Conservation (phyloP, 1,140 invertebrate species). For the Frieseomelitta varia region DNA sequence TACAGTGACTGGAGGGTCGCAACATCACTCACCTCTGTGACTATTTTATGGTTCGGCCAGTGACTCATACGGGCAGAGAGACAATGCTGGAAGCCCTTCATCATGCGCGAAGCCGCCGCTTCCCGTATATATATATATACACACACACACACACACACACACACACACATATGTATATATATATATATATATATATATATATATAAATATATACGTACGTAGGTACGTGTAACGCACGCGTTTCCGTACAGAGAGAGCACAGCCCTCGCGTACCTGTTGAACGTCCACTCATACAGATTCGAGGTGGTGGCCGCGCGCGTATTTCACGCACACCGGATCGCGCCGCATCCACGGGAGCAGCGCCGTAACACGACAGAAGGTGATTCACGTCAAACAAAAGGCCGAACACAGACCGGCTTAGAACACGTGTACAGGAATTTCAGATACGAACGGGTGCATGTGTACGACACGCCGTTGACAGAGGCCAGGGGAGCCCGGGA, state of each 20-base stretch:
- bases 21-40: slow-evolving; percentile 71
- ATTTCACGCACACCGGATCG: slow-evolving; percentile 45
- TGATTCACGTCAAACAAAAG: slow-evolving; percentile 78
- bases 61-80: slow-evolving; percentile 71
- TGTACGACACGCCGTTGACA: slow-evolving; percentile 50
- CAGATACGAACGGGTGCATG: slow-evolving; percentile 55
- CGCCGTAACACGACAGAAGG: slow-evolving; percentile 52
- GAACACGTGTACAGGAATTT: slow-evolving; percentile 71
- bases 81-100: slow-evolving; percentile 76
- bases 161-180: too few relatives aligned
- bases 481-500: slow-evolving; percentile 3
- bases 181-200: slow-evolving; percentile 16
- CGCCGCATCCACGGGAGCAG: slow-evolving; percentile 7
- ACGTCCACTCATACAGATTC: slow-evolving; percentile 31
- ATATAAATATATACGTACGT: not conserved
- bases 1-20: slow-evolving; percentile 54
- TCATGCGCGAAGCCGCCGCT: slow-evolving; percentile 61
- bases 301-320: slow-evolving; percentile 32
- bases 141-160: too few relatives aligned
- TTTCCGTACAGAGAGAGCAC: slow-evolving; percentile 60
- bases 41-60: slow-evolving; percentile 74
- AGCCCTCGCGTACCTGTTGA: slow-evolving; percentile 67
- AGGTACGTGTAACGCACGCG: slow-evolving; percentile 49
- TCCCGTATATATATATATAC: slow-evolving; percentile 19
- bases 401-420: slow-evolving; percentile 57